Base-by-base conservation (phyloP, 1,140 invertebrate species). In the Heliconius hermathena region DNA sequence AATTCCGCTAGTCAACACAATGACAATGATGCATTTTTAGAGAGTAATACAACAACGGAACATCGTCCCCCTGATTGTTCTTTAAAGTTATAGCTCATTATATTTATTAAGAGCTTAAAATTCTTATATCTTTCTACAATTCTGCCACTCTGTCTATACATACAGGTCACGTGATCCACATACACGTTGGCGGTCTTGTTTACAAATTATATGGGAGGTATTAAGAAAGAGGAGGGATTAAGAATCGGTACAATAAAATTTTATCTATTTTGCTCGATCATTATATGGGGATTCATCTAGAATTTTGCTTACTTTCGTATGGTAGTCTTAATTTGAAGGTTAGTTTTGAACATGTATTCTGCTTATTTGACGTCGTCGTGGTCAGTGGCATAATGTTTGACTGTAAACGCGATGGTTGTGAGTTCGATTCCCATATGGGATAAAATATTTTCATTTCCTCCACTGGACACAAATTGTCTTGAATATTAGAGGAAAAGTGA, bases 181-280 rank as follows among this genome's bases (percentile, higher is more conserved):
- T 66, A 29, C 13, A 29, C 22, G 11, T 66, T 22, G 0, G 26
- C 60, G 60, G 22, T 66, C 22, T 66, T 66, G 60, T 66, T 66
- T 29, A 66, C 26, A 66, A 26, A 66, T 66, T 66, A 66, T 66
- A 66, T 66, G 26, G 13, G 60, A 22, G 60, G 60, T n/a, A 66
- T 66, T 66, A 66, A 26, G 22, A 66, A 29, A 29, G 29, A 1
- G 2, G 29, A 29, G 29, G 29, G 57, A 60, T 60, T 60, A 60
- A 26, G 22, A 60, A 29, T 60, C 3, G 22, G 57, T 29, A 60
- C 57, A 60, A 26, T 11, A n/a, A 60, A 60, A 60, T 22, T 29
- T 60, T 60, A 29, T 60, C 57, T 60, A 22, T 60, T 60, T 60
- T 60, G 57, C 26, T 60, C 8, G 11, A 13, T 60, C 57, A 60